Evolutionary conservation across 2,113 vertebrate genomes (phyloP).

Genomic region (Brachyhypopomus occidentalis): DNA sequence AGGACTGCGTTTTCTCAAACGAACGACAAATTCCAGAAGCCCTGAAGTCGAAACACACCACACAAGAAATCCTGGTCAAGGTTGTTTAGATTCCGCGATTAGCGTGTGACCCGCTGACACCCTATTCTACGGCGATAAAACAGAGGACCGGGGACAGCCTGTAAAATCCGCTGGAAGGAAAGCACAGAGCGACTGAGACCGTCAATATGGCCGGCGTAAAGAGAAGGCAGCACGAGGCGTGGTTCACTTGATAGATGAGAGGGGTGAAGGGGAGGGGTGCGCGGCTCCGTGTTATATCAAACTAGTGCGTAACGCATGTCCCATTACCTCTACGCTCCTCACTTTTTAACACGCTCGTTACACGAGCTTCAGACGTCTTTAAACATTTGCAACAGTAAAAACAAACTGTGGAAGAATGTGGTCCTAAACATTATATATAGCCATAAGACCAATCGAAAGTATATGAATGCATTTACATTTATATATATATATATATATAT

Average conservation of each 20-base stretch:
- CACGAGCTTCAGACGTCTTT: no score
- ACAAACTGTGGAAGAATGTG: no score
- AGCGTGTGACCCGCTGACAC: slow-evolving; percentile 17
- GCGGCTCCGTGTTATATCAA: slow-evolving; percentile 17
- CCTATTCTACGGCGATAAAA: slow-evolving; percentile 15
- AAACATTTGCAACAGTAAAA: no score
- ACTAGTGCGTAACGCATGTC: no score
- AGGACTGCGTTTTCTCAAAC: slow-evolving; percentile 28
- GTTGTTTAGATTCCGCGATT: not conserved
- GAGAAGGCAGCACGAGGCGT: slow-evolving; percentile 43
- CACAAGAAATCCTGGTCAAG: not conserved
- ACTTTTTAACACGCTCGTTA: no score
- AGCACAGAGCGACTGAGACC: slow-evolving; percentile 59
- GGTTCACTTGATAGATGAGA: slow-evolving; percentile 45
- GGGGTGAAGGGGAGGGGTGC: slow-evolving; percentile 5
- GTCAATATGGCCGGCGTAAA: slow-evolving; percentile 70
- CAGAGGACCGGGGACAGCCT: slow-evolving; percentile 51
- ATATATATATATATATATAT: no score
- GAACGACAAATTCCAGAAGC: slow-evolving; percentile 10
- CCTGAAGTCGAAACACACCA: not conserved
- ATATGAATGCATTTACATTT: no score
- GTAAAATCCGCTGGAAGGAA: slow-evolving; percentile 62
- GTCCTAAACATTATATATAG: no score
- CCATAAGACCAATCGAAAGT: no score
- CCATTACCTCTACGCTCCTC: no score